A percentile compares a stretch with the other conserved stretches of the same genome.
Conservation (phyloP, 2,113 vertebrate genomes). For the Sinocyclocheilus maitianheensis region DNA sequence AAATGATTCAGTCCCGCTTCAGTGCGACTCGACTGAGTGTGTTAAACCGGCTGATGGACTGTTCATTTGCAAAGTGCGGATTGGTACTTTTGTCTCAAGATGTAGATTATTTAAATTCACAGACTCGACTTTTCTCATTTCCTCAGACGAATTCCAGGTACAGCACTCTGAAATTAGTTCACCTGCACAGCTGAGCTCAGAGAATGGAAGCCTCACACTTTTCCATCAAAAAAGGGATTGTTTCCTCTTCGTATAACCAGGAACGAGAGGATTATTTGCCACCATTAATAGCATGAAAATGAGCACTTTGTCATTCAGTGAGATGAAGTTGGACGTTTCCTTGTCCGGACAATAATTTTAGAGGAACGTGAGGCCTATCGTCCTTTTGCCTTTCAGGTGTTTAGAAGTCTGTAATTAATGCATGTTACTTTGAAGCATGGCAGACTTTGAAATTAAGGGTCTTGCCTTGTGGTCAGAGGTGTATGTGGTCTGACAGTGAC, state of each 20-base stretch:
- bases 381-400: constrained; percentile 28
- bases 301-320: constrained; percentile 39
- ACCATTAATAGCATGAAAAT: constrained; percentile 33
- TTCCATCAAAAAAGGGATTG: constrained; percentile 32
- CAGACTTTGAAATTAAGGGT: constrained; percentile 9
- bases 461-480: neutral
- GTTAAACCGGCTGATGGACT: constrained; percentile 27
- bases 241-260: constrained; percentile 45
- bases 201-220: constrained; percentile 28
- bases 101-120: constrained; percentile 54
- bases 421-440: constrained; percentile 19
- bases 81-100: constrained; percentile 44
- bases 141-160: constrained; percentile 50
- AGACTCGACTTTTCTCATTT: constrained; percentile 44
- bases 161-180: constrained; percentile 52
- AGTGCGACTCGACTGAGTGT: neutral
- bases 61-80: constrained; percentile 36
- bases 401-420: constrained; percentile 20
- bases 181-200: constrained; percentile 53
- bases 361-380: neutral
- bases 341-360: neutral
- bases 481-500: neutral
- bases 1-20: neutral
- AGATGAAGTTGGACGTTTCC: constrained; percentile 25
- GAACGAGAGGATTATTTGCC: constrained; percentile 41